These are phyloP conservation scores for cattle (Bos taurus) DNA, from an alignment of 2,113 vertebrate genomes.

Conservation along the genomic window DNA sequence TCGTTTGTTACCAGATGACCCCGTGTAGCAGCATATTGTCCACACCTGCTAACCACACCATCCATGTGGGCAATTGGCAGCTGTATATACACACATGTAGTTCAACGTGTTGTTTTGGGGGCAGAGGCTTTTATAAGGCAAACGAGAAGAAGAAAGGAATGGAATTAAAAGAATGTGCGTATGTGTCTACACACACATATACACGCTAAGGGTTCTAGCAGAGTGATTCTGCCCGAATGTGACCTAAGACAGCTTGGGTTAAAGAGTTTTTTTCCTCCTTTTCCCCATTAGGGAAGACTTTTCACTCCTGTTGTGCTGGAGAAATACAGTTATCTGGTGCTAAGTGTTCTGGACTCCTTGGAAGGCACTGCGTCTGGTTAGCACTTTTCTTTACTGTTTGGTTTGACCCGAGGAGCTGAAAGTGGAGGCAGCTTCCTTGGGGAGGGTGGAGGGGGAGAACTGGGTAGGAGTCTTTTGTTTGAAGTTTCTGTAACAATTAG, in stretches of 20 bases:
- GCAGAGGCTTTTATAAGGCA: slow-evolving; percentile 8
- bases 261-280: background rate
- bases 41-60: background rate
- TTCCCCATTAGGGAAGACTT: background rate
- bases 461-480: background rate
- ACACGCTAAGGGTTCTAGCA: background rate
- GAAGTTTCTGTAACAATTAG: slow-evolving; percentile 33
- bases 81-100: background rate
- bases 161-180: background rate
- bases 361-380: background rate
- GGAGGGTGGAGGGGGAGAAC: background rate
- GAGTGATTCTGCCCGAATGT: background rate
- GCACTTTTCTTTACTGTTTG: background rate
- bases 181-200: background rate
- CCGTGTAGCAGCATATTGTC: background rate
- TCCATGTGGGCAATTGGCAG: background rate
- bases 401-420: background rate
- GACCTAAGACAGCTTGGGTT: background rate
- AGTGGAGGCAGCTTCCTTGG: background rate
- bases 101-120: background rate
- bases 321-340: background rate
- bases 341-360: background rate
- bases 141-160: background rate
- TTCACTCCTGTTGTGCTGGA: background rate
- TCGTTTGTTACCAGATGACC: background rate